Conservation (phyloP, 2,797 vertebrate genomes). For the Cygnus olor region DNA sequence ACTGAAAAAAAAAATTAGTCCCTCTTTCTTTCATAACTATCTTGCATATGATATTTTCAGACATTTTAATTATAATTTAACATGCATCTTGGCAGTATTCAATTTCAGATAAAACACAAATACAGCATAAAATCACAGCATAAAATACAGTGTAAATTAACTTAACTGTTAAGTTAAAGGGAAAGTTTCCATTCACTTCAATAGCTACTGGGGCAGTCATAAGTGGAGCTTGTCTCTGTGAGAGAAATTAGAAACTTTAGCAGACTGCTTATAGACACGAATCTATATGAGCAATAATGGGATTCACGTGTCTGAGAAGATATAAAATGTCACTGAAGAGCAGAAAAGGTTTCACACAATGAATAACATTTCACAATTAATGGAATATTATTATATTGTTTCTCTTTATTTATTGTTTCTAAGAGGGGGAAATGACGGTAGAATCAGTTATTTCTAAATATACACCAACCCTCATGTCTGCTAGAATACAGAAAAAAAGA, state of each 20-base stretch:
- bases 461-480: background rate
- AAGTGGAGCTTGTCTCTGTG: background rate
- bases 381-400: background rate
- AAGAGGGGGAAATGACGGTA: background rate
- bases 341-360: background rate
- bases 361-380: background rate
- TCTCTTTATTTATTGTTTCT: background rate
- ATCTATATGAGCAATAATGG: background rate
- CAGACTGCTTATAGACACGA: background rate
- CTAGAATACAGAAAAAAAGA: background rate
- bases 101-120: background rate
- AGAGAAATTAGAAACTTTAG: background rate
- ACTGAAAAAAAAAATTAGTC: background rate
- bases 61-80: background rate
- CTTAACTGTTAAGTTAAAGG: background rate
- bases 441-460: background rate
- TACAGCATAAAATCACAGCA: background rate
- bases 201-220: background rate
- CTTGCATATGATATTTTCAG: background rate
- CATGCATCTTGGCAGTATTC: background rate
- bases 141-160: too few species aligned
- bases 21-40: background rate
- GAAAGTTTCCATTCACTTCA: background rate
- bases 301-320: background rate
- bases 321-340: background rate